phyloP scores from a whole-genome alignment of 2,113 vertebrate genomes.

The Tyto alba region DNA sequence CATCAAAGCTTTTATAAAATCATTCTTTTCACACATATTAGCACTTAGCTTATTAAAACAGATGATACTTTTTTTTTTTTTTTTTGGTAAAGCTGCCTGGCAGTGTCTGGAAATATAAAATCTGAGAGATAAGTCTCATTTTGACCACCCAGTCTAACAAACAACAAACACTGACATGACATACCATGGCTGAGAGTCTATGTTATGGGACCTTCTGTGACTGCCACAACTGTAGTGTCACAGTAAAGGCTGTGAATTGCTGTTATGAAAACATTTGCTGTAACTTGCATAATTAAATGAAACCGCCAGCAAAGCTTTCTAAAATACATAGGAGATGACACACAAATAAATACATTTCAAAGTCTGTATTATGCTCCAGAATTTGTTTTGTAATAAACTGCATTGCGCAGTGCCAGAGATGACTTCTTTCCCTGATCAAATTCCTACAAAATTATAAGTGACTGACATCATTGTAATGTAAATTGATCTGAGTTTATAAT shows the following conservation, averaged over 20 bases:
- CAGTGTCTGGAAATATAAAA: conserved; percentile 65
- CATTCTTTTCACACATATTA: conserved; percentile 82
- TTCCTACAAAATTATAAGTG: background rate
- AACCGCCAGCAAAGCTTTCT: conserved; percentile 74
- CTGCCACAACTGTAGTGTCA: conserved; percentile 72
- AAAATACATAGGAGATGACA: conserved; percentile 61
- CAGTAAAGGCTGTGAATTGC: conserved; percentile 75
- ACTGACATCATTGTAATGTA: background rate
- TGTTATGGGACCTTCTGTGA: conserved; percentile 65
- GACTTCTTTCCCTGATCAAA: background rate
- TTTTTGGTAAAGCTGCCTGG: conserved; percentile 54
- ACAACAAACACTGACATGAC: conserved; percentile 58
- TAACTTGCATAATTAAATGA: conserved; percentile 80
- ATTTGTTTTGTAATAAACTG: background rate
- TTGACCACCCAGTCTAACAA: conserved; percentile 62
- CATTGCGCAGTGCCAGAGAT: background rate
- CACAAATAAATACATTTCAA: conserved; percentile 66
- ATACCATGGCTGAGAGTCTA: conserved; percentile 55
- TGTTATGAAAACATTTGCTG: conserved; percentile 83
- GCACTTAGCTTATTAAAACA: conserved; percentile 81
- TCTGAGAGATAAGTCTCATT: conserved; percentile 59
- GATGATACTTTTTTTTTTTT: conserved; percentile 77
- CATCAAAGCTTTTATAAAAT: conserved; percentile 82
- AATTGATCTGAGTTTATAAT: background rate
- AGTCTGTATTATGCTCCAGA: conserved; percentile 17